Conservation (phyloP, 2,113 vertebrate species). For the Crotalus horridus region DNA sequence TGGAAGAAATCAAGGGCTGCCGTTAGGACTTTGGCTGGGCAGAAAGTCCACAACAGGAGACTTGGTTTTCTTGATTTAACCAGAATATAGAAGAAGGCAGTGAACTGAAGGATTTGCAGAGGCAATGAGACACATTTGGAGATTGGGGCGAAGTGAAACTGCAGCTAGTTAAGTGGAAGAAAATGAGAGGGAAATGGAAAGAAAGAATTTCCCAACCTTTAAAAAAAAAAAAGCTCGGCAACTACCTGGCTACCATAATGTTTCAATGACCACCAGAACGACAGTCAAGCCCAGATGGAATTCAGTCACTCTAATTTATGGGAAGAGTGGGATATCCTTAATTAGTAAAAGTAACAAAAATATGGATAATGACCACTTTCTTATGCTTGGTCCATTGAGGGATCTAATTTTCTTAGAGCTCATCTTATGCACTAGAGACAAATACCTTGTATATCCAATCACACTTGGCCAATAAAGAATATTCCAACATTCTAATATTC, state of each 20-base stretch:
- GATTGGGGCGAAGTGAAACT: conserved; percentile 15
- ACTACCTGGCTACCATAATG: background rate
- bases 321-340: background rate
- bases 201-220: background rate
- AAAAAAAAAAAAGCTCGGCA: background rate
- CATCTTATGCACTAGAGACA: background rate
- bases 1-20: conserved; percentile 91
- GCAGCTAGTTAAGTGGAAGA: conserved; percentile 43
- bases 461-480: background rate
- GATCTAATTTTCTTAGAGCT: background rate
- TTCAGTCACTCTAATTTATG: background rate
- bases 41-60: conserved; percentile 51
- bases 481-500: background rate
- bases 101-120: background rate
- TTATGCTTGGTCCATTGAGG: background rate
- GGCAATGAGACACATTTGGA: background rate
- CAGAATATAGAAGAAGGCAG: background rate
- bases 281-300: background rate
- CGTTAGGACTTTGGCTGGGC: conserved; percentile 73
- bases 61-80: background rate
- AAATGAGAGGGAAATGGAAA: background rate
- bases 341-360: background rate
- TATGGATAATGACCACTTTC: background rate
- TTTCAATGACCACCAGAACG: no score
- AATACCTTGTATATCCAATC: background rate